These are phyloP conservation scores for Crenuchus spilurus DNA, from an alignment of 2,797 vertebrate genomes.

Conservation along the genomic window DNA sequence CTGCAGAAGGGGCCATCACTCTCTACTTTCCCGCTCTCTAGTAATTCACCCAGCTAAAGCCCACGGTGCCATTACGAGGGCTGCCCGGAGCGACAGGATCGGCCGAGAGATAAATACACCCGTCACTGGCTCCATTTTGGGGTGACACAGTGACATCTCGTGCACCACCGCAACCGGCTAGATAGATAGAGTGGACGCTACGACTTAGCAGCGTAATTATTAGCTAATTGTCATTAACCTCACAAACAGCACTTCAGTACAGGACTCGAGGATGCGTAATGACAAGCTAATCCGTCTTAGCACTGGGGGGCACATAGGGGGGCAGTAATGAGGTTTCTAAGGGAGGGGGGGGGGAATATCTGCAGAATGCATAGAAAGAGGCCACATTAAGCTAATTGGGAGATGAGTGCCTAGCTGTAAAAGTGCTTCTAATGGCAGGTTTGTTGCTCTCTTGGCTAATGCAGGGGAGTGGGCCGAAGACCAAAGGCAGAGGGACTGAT, in stretches of 20 bases:
- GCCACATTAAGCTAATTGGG: slow-evolving; percentile 99
- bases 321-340: slow-evolving; percentile 98
- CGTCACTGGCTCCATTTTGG: slow-evolving; percentile 68
- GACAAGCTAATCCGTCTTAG: slow-evolving; percentile 99
- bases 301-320: slow-evolving; percentile 89
- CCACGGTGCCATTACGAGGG: slow-evolving; percentile 59
- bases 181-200: slow-evolving; percentile 93
- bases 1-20: slow-evolving; percentile 88
- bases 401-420: slow-evolving; percentile 99
- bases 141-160: slow-evolving; percentile 74
- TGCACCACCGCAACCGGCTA: slow-evolving; percentile 83
- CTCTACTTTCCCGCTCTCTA: slow-evolving; percentile 86
- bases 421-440: slow-evolving; percentile 98
- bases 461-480: slow-evolving; percentile 89
- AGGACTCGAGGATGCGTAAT: slow-evolving; percentile 98
- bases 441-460: slow-evolving; percentile 94
- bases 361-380: slow-evolving; percentile 93
- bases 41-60: slow-evolving; percentile 66
- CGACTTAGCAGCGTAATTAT: slow-evolving; percentile 97
- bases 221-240: slow-evolving; percentile 99
- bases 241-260: slow-evolving; percentile 99
- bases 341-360: slow-evolving; percentile 85
- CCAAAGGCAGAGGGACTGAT: slow-evolving; percentile 79
- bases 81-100: slow-evolving; percentile 42
- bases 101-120: slow-evolving; percentile 71